Percentiles rank a stretch among this genome's conserved stretches.
Conservation (phyloP, 2,888 invertebrate species). For the Antheraea yamamai region DNA sequence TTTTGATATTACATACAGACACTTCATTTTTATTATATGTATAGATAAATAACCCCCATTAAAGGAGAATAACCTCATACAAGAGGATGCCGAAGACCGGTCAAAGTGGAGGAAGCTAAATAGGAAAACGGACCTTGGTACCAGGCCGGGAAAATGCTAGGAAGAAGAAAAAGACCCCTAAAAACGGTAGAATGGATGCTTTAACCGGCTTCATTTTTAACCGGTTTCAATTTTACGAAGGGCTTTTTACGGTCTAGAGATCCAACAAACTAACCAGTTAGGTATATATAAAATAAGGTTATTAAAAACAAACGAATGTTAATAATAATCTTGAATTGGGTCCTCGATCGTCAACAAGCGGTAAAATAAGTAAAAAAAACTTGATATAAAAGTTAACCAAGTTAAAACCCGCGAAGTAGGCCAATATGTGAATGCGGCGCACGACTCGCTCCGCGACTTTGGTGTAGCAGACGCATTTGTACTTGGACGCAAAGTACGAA, state of each 20-base stretch:
- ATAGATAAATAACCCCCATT: not conserved
- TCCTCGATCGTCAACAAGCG: not conserved
- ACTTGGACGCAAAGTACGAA: slow-evolving; percentile 4
- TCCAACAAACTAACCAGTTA: not conserved
- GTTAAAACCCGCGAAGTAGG: slow-evolving; percentile 14
- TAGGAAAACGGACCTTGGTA: too few species aligned
- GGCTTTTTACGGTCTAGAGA: not conserved
- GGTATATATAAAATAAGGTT: not conserved
- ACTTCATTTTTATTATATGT: too few species aligned
- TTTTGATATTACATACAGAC: too few species aligned
- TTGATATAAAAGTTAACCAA: slow-evolving; percentile 15
- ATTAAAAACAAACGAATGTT: not conserved
- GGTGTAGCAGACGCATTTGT: slow-evolving; percentile 3
- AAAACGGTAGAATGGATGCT: too few species aligned
- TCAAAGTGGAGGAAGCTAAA: too few species aligned
- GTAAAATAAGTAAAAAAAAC: slow-evolving; percentile 5
- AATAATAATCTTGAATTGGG: not conserved
- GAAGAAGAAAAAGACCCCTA: too few species aligned
- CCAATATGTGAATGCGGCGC: slow-evolving; percentile 21
- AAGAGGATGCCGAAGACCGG: too few species aligned
- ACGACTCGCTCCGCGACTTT: slow-evolving; percentile 15
- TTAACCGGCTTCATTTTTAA: too few species aligned
- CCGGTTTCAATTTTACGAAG: too few species aligned
- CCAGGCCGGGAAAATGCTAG: too few species aligned
- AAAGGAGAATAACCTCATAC: too few species aligned